Conservation (phyloP, 1,140 invertebrate species). For the Mizuhopecten yessoensis region DNA sequence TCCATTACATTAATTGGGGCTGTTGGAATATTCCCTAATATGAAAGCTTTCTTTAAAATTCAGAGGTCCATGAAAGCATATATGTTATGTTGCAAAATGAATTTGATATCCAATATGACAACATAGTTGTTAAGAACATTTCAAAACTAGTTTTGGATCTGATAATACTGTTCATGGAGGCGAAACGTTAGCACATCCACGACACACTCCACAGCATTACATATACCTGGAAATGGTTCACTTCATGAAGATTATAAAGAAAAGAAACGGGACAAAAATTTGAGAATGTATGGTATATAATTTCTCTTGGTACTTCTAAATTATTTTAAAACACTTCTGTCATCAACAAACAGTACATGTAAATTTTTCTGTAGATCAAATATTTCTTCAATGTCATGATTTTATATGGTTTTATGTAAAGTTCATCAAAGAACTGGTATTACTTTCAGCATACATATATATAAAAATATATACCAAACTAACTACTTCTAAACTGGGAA, state of each 20-base stretch:
- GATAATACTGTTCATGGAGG: no score
- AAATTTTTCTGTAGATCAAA: not conserved
- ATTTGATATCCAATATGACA: not conserved
- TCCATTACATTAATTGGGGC: not conserved
- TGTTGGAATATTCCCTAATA: not conserved
- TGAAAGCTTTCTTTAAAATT: not conserved
- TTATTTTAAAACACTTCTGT: no score
- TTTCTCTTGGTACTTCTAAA: not conserved
- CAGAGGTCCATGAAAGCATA: not conserved
- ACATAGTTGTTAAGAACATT: not conserved
- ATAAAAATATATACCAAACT: not conserved
- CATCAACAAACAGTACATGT: not conserved
- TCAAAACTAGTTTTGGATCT: no score
- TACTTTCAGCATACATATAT: no score
- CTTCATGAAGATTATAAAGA: not conserved
- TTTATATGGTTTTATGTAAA: no score
- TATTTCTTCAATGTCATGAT: not conserved
- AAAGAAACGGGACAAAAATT: not conserved
- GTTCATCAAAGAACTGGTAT: no score
- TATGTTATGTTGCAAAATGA: not conserved
- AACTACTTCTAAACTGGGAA: not conserved
- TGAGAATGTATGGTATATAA: not conserved
- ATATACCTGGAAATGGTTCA: not conserved
- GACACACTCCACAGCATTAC: not conserved
- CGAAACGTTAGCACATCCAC: not conserved